Evolutionary conservation across 2,888 invertebrate species (phyloP).

Genomic region (Thereva nobilitata): DNA sequence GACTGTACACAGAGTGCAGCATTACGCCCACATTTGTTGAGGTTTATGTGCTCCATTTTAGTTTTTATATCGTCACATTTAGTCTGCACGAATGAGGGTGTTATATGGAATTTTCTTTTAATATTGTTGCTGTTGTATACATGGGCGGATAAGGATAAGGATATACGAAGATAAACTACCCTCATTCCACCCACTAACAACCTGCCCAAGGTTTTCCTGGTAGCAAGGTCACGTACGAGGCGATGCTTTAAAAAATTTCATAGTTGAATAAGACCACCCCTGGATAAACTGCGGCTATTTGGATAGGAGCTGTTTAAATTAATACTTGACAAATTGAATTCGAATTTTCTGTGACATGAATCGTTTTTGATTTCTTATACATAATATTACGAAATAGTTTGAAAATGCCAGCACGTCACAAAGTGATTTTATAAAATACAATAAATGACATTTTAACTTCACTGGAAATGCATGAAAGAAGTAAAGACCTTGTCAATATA

Average conservation of each 20-base stretch:
- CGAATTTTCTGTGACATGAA: background rate
- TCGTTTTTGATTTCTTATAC: too few species aligned
- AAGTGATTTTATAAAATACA: too few species aligned
- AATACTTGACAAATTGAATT: slow-evolving; percentile 27
- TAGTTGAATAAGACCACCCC: background rate
- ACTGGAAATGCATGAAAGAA: too few species aligned
- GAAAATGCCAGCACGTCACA: too few species aligned
- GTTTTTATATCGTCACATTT: slow-evolving; percentile 12
- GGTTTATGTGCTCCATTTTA: slow-evolving; percentile 20
- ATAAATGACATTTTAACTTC: too few species aligned
- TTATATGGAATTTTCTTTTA: background rate
- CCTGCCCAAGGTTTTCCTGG: too few species aligned
- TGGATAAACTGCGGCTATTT: slow-evolving; percentile 4
- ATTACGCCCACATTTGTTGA: background rate
- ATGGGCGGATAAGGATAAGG: slow-evolving; percentile 4
- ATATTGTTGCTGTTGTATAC: slow-evolving; percentile 1
- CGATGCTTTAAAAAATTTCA: slow-evolving; percentile 17
- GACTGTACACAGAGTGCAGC: too few species aligned
- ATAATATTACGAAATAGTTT: too few species aligned
- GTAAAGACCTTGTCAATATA: too few species aligned
- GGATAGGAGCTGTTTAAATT: slow-evolving; percentile 7
- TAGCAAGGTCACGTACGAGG: slow-evolving; percentile 23
- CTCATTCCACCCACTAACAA: too few species aligned
- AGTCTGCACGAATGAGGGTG: slow-evolving; percentile 10
- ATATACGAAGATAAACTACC: background rate